phyloP scores from a whole-genome alignment of 2,888 invertebrate genomes.

The Lypha dubia region DNA sequence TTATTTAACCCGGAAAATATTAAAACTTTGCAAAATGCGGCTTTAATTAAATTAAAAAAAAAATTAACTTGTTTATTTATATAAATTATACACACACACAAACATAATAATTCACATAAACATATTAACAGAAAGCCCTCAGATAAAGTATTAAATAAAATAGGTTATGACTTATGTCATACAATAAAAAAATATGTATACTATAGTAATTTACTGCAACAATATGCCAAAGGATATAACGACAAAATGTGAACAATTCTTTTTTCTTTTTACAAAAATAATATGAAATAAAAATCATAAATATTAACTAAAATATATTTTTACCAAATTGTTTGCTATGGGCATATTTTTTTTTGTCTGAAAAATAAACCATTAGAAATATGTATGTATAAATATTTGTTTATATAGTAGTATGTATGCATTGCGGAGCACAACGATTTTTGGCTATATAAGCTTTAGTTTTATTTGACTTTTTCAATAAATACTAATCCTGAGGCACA shows the following conservation, averaged over 20 bases:
- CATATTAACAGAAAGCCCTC: background rate
- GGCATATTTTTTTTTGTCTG: conserved; percentile 18
- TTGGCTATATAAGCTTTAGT: conserved; percentile 4
- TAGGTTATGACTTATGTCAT: conserved; percentile 28
- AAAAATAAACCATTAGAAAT: background rate
- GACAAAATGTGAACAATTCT: background rate
- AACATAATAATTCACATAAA: background rate
- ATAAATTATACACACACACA: no score
- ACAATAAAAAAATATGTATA: conserved; percentile 12
- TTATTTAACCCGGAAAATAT: no score
- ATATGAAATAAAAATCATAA: background rate
- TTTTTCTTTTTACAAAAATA: background rate
- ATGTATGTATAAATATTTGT: conserved; percentile 13
- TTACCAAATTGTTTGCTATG: conserved; percentile 27
- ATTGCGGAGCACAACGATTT: background rate
- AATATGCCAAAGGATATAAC: conserved; percentile 2
- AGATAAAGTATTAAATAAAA: background rate
- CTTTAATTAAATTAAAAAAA: no score
- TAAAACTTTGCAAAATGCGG: no score
- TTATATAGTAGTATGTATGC: no score
- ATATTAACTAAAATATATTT: conserved; percentile 1
- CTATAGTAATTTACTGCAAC: background rate
- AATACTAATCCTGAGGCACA: background rate
- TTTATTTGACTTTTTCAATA: background rate
- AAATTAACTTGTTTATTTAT: no score